Percentiles rank a stretch among this genome's conserved stretches.
Evolutionary conservation across 2,113 vertebrate species (phyloP).

Genomic region (Xiphophorus couchianus): DNA sequence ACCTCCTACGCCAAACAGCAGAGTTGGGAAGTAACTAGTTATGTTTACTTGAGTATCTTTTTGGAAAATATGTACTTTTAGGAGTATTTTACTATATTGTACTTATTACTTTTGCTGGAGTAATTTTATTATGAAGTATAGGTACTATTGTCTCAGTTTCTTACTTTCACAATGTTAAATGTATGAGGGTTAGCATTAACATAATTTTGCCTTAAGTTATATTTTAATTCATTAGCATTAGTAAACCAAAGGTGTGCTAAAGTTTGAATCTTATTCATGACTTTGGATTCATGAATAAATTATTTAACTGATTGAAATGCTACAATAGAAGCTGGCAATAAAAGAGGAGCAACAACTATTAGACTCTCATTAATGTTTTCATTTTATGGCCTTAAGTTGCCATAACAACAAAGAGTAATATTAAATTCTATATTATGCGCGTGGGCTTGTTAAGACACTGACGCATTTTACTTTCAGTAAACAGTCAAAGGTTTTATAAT

Average conservation of each 20-base stretch:
- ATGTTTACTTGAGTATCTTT: too few relatives aligned
- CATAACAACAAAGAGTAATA: not conserved
- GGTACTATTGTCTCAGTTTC: not conserved
- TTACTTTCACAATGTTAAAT: not conserved
- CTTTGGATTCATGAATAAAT: not conserved
- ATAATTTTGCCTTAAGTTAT: not conserved
- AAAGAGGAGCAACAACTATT: too few relatives aligned
- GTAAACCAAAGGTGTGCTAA: not conserved
- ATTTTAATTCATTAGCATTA: not conserved
- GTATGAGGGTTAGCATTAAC: not conserved
- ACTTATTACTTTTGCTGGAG: too few relatives aligned
- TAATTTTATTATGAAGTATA: too few relatives aligned
- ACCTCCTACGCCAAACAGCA: too few relatives aligned
- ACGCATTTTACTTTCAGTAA: not conserved
- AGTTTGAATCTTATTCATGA: not conserved
- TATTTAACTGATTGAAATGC: too few relatives aligned
- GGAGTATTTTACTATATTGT: too few relatives aligned
- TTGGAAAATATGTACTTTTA: too few relatives aligned
- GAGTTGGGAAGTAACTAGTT: too few relatives aligned
- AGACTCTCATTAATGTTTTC: not conserved
- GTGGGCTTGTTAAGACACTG: not conserved
- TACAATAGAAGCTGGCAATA: too few relatives aligned
- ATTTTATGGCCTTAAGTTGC: not conserved
- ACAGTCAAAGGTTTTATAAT: not conserved
- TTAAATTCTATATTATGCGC: not conserved